Percentiles rank a stretch among this genome's conserved stretches.
Conservation (phyloP, 1,140 invertebrate species). For the Lerema accius region DNA sequence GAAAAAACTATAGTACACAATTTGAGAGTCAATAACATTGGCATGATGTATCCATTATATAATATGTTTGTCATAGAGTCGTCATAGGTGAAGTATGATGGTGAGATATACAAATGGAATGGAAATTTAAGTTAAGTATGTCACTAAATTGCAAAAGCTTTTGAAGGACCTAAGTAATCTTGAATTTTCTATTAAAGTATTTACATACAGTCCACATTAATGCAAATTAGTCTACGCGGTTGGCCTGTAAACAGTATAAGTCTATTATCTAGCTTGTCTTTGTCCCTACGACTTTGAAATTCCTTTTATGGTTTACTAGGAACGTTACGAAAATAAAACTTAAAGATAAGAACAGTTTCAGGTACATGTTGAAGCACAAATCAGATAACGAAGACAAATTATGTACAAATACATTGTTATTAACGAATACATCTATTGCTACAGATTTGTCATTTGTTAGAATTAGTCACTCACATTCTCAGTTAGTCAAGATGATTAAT, state of each 20-base stretch:
- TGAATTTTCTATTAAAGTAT: no score
- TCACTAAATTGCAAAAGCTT: no score
- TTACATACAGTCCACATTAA: neutral
- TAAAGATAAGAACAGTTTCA: neutral
- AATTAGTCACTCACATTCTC: constrained; percentile 32
- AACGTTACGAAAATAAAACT: neutral
- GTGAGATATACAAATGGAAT: no score
- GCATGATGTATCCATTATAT: no score
- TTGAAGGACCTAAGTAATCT: no score
- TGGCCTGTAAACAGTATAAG: neutral
- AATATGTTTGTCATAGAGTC: no score
- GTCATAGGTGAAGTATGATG: no score
- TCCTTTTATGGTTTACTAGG: neutral
- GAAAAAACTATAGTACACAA: no score
- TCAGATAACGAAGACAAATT: constrained; percentile 19
- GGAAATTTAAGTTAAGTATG: no score
- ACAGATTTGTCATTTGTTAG: constrained; percentile 30
- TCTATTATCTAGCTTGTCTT: neutral
- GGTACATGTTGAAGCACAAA: constrained; percentile 10
- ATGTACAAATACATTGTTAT: constrained; percentile 25
- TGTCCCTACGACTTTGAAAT: neutral
- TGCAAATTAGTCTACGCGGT: neutral
- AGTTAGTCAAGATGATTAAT: constrained; percentile 33
- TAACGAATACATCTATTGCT: constrained; percentile 20
- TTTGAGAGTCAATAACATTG: no score